Evolutionary conservation across 1,140 invertebrate genomes (phyloP), one percentile per base, ranked within the genome.

Genomic region (Zaprionus kolodkinae): DNA sequence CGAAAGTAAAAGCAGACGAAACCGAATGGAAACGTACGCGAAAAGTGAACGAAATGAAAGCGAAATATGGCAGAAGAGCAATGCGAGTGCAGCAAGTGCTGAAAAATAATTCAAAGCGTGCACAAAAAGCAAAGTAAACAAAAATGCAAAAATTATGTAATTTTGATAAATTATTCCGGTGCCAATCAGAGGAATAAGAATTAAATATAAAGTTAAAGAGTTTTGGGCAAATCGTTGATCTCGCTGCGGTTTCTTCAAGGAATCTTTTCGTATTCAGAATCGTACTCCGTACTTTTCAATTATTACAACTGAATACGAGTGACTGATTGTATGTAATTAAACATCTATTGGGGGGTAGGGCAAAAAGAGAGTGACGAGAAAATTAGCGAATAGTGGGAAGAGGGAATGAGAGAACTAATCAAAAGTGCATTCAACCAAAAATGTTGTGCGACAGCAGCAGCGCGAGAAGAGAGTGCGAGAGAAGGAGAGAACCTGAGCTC

Each of bases 371-470:
- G 48, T 13, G 17, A 21, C 36, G 30, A 68, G 27, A 45, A 59
- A 38, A 27, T 52, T 45, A 45, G n/a, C 40, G 40, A 15, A 45
- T 45, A 45, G 40, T 45, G n/a, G 40, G 7, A 15, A 17, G 40
- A n/a, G n/a, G n/a, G n/a, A 45, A 45, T 45, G 40, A 15, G 25
- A 71, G 60, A 65, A 55, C 72, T 75, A 79, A 83, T 76, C 54
- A 79, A 84, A 84, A 88, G 85, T 88, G 85, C 85, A 89, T 88
- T 88, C 81, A 89, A 88, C 85, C 72, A 88, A 81, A 81, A 78
- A 67, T 75, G 70, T 55, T 65, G 69, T 62, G 60, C 63, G 67
- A 15, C 15, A 50, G 21, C 15, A 33, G 30, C 36, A 43, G 25
- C 30, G 67, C 27, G 61, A 50, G 67, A 52, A 17, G 40, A 57